Base-by-base conservation (phyloP, 2,888 invertebrate genomes). In the Lordiphosa andalusiaca region DNA sequence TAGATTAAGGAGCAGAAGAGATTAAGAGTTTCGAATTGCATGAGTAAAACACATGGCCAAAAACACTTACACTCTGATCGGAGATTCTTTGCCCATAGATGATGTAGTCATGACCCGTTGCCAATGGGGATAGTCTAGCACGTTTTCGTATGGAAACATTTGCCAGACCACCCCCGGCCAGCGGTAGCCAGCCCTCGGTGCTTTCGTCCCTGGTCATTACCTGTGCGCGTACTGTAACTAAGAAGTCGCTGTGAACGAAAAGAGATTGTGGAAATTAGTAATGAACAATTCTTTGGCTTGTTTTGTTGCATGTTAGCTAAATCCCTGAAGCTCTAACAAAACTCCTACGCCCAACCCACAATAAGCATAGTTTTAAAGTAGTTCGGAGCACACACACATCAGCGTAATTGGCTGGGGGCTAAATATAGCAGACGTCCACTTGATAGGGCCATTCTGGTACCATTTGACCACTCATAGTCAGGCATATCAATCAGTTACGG, bases 171-270 rank as follows among this genome's bases (percentile, higher is more conserved):
- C 98, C 98, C 85, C 97, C 97, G 73, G 95, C 96, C 89, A 97
- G 92, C 87, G 97, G 97, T 89, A 96, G 94, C 98, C 98, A 98
- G 81, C 98, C 97, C 73, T 97, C 98, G 73, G 96, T 96, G 90
- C 95, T 96, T 90, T 98, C 98, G 93, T 98, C 98, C 90, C 98
- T 93, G 89, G 95, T 96, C 98, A 98, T 98, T 91, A 98, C 98
- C 94, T 98, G 98, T 91, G 98, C 98, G 89, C 97, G 95, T 90
- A 98, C 98, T 91, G 96, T 96, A 92, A 98, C 98, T 94, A 98
- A 92, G 91, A 94, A 95, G 92, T 94, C 95, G 94, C 96, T 96
- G 92, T 36, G 93, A 9, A 76, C 81, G 72, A 48, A 44, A 41
- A 53, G 47, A 21, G 53, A 6, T 41, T 35, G 9, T 30, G 4